Conservation (phyloP, 2,113 vertebrate genomes). For the Pogonocichla stellata region DNA sequence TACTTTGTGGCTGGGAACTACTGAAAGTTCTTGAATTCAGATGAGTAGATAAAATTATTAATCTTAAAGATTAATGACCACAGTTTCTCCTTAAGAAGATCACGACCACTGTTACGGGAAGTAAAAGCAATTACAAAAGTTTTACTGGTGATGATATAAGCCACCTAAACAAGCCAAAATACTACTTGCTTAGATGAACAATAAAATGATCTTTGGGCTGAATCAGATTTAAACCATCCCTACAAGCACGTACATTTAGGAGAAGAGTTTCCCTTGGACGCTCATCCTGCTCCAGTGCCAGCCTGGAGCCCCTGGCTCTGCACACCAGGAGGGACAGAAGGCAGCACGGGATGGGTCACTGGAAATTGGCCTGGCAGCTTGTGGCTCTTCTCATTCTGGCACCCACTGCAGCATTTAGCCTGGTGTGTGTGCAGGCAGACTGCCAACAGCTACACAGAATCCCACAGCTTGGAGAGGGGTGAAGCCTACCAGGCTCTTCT, state of each 20-base stretch:
- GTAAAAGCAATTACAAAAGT: background rate
- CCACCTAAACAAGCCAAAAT: background rate
- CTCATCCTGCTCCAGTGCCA: background rate
- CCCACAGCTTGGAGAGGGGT: fast-evolving
- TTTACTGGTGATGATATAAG: background rate
- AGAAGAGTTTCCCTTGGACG: background rate
- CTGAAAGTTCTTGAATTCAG: background rate
- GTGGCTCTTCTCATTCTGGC: background rate
- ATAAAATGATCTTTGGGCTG: background rate
- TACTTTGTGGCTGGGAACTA: background rate
- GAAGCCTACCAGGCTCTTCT: fast-evolving
- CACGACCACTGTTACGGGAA: background rate
- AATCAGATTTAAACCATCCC: background rate
- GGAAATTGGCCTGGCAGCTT: background rate
- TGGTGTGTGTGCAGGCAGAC: fast-evolving
- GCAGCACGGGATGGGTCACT: background rate
- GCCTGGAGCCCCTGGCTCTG: fast-evolving
- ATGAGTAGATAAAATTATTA: background rate
- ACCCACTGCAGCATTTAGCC: background rate
- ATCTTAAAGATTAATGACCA: background rate
- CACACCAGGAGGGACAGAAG: background rate
- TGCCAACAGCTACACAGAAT: background rate
- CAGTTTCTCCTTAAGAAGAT: background rate
- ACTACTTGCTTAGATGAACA: background rate
- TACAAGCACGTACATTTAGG: fast-evolving